Evolutionary conservation across 1,140 invertebrate genomes (phyloP), one percentile per base, ranked within the genome.

Genomic region (Nephila pilipes): DNA sequence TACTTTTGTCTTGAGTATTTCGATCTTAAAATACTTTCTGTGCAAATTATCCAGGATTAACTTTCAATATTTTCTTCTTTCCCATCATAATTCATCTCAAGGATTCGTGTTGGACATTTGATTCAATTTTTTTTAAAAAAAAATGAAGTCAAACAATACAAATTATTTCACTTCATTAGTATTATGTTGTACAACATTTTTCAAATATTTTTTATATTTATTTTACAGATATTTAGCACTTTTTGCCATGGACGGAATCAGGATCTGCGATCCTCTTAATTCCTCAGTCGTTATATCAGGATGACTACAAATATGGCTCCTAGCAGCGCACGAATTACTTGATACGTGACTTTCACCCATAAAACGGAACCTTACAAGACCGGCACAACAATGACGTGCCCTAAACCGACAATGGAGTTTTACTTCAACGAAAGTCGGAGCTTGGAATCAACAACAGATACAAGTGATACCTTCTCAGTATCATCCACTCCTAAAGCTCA

Each of bases 361-460:
- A 4, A 12, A 22, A 58, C 38, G 36, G 57, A 22, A 36, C 20
- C 12, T 18, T 29, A 60, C 20, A 38, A 36, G 46, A 12, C 46
- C 25, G 29, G 20, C 22, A 75, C 29, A 60, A 65, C 14, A 57
- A 83, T 92, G 80, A 60, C 90, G 0, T 85, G 58, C 20, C 81
- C 80, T 22, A 92, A 92, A 29, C 60, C 90, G 22, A 69, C 81
- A 0, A 92, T 92, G 90, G 90, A 92, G 22, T 92, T 92, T 46
- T 92, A 92, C 20, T 92, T 92, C 46, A 92, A 92, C 25, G 83
- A 92, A 14, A 92, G 29, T 69, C 81, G 90, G 46, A 80, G 88
- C 32, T 1, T 79, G 54, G 90, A 92, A 69, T 85, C 80, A 25
- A 85, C 81, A 18, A 92, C 90, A 25, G 90, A 92, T 54, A 63